Percentiles rank a stretch among this genome's conserved stretches.
Conservation (phyloP, 2,888 invertebrate species). For the Ferdinandea cuprea region DNA sequence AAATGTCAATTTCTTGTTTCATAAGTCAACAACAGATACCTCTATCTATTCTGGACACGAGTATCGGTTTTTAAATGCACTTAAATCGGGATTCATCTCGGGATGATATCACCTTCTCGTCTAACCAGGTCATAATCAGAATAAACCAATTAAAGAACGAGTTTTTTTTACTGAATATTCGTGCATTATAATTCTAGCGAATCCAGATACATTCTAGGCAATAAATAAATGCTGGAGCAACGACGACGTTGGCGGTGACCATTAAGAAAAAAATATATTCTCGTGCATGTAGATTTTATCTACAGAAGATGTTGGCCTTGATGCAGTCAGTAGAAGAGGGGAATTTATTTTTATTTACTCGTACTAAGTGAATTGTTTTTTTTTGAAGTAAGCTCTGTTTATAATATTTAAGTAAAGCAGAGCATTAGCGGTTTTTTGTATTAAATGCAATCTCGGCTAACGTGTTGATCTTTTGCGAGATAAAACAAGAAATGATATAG, state of each 20-base stretch:
- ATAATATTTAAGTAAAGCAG: not conserved
- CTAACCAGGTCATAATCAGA: conserved; percentile 19
- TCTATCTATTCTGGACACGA: not conserved
- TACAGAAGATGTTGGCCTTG: not conserved
- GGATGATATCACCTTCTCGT: conserved; percentile 2
- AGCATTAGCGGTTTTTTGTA: not conserved
- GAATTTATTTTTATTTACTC: not conserved
- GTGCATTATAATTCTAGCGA: not conserved
- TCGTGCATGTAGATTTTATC: not conserved
- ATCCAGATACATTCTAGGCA: not conserved
- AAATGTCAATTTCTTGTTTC: not conserved
- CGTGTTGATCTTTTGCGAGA: too few species aligned
- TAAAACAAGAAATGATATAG: too few species aligned
- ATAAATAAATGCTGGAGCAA: not conserved
- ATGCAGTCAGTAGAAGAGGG: not conserved
- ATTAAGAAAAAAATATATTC: conserved; percentile 1
- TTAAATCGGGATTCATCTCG: not conserved
- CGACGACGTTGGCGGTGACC: too few species aligned
- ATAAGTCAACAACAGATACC: too few species aligned
- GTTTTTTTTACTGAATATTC: conserved; percentile 18
- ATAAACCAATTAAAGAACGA: conserved; percentile 38
- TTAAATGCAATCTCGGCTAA: too few species aligned
- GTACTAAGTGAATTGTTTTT: not conserved
- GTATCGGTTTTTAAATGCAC: not conserved
- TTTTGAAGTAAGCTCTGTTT: not conserved